Evolutionary conservation across 2,888 invertebrate species (phyloP).

Genomic region (Mycalesis mineus): DNA sequence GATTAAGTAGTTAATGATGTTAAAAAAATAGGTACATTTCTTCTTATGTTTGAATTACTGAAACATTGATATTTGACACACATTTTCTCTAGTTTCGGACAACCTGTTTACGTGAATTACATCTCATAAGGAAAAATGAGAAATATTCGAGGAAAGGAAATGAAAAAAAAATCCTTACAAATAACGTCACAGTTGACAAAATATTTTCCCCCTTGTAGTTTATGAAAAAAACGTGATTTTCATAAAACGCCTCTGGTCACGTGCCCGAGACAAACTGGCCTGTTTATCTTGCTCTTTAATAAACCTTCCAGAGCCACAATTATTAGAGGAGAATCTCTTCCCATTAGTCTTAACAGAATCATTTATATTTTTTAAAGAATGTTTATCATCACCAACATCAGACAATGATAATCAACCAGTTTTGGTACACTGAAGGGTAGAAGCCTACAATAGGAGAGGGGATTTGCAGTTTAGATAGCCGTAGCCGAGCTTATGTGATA

Average conservation of each 20-base stretch:
- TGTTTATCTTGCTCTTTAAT: slow-evolving; percentile 8
- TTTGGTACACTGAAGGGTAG: too few relatives aligned
- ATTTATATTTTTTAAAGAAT: too few relatives aligned
- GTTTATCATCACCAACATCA: too few relatives aligned
- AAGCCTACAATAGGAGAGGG: too few relatives aligned
- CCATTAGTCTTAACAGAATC: too few relatives aligned
- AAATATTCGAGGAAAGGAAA: background rate
- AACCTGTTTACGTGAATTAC: background rate
- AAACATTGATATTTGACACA: background rate
- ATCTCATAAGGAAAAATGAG: slow-evolving; percentile 5
- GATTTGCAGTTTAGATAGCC: too few relatives aligned
- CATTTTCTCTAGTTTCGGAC: background rate
- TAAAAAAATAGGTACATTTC: too few relatives aligned
- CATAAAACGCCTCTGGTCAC: slow-evolving; percentile 11
- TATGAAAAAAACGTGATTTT: slow-evolving; percentile 14
- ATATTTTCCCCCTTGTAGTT: slow-evolving; percentile 9
- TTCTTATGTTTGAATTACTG: too few relatives aligned
- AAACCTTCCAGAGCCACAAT: background rate
- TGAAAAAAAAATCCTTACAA: slow-evolving; percentile 2
- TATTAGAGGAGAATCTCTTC: too few relatives aligned
- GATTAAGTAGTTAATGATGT: too few relatives aligned
- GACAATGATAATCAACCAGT: too few relatives aligned
- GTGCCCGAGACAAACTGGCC: slow-evolving; percentile 6
- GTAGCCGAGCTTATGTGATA: too few relatives aligned
- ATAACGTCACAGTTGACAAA: slow-evolving; percentile 11